phyloP scores from a whole-genome alignment of 2,113 vertebrate genomes.

The Gymnarchus niloticus region DNA sequence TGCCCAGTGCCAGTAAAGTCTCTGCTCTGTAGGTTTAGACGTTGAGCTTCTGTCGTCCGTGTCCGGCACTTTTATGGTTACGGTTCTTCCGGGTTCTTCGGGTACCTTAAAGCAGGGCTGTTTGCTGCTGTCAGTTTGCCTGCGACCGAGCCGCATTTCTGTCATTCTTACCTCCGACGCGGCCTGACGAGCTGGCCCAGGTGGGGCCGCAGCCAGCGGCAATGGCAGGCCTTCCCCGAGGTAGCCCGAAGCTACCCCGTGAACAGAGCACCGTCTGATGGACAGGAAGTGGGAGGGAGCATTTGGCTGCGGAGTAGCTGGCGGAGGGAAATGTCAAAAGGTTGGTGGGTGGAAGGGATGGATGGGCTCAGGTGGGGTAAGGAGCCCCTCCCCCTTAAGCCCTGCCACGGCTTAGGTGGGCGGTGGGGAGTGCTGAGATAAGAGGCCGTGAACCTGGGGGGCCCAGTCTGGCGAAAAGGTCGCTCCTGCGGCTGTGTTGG shows the following conservation, averaged over 20 bases:
- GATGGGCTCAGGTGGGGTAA: background rate
- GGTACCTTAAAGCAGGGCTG: background rate
- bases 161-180: background rate
- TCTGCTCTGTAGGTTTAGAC: background rate
- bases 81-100: background rate
- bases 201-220: background rate
- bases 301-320: background rate
- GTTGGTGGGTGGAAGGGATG: background rate
- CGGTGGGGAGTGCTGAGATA: background rate
- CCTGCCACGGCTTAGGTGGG: background rate
- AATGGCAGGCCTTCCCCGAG: no score
- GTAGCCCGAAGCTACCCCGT: no score
- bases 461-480: background rate
- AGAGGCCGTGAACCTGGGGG: background rate
- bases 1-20: background rate
- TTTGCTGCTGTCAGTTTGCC: background rate
- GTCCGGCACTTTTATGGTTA: background rate
- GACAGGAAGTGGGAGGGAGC: slow-evolving; percentile 13
- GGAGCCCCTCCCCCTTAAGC: background rate
- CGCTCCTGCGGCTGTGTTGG: background rate
- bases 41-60: background rate
- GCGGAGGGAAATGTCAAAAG: background rate
- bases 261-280: no score
- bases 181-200: background rate
- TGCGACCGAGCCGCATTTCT: background rate